Percentiles rank a stretch among this genome's conserved stretches.
These are phyloP conservation scores for Andinoacara biseriatus DNA, from an alignment of 2,113 vertebrate species.

Conservation along the genomic window DNA sequence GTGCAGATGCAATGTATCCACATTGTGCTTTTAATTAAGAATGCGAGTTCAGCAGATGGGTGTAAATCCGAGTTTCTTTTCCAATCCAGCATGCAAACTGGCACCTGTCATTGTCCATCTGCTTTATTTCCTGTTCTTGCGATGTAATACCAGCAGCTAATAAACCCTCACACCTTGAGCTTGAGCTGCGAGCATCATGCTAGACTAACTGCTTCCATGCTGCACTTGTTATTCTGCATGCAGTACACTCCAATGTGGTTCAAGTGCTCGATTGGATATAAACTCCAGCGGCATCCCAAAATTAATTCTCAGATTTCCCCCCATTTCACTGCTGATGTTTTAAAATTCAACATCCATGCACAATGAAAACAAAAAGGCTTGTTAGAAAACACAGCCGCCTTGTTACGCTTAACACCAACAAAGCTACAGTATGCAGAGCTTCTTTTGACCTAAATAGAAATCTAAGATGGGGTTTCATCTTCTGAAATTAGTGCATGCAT, in stretches of 20 bases:
- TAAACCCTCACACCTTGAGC: slow-evolving; percentile 32
- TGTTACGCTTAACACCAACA: not conserved
- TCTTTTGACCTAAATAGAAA: not conserved
- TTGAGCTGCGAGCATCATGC: not conserved
- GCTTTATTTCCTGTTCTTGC: slow-evolving; percentile 46
- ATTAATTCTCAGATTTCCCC: not conserved
- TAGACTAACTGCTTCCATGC: not conserved
- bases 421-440: not conserved
- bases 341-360: not conserved
- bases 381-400: not conserved
- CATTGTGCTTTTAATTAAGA: slow-evolving; percentile 52
- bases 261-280: not conserved
- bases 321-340: not conserved
- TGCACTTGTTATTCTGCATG: not conserved
- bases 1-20: slow-evolving; percentile 40
- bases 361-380: not conserved
- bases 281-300: not conserved
- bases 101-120: slow-evolving; percentile 58
- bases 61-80: slow-evolving; percentile 17
- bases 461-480: not conserved
- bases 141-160: slow-evolving; percentile 51
- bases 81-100: slow-evolving; percentile 48
- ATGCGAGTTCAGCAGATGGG: slow-evolving; percentile 50
- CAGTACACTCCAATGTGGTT: not conserved
- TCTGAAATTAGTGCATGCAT: not conserved